phyloP scores from a whole-genome alignment of 2,113 vertebrate genomes.

The Crotalus tigris region DNA sequence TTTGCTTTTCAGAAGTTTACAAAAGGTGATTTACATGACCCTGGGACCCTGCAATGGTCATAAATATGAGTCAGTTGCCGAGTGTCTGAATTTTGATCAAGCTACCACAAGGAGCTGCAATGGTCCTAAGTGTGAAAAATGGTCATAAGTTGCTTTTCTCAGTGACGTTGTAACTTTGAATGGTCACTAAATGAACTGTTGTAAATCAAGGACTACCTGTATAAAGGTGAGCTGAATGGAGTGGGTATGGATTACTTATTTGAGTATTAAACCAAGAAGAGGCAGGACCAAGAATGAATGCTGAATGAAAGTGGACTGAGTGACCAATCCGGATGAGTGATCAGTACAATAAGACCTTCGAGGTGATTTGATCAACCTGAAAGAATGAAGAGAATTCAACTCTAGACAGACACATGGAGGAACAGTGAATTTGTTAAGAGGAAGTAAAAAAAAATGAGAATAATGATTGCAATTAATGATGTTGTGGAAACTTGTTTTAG shows the following conservation, averaged over 20 bases:
- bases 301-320: neutral
- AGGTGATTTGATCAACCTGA: neutral
- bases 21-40: neutral
- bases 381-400: neutral
- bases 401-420: neutral
- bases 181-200: neutral
- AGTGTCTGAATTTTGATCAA: neutral
- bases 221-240: neutral
- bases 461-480: neutral
- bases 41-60: neutral
- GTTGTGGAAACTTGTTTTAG: neutral
- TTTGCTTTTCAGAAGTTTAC: neutral
- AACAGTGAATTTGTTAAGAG: neutral
- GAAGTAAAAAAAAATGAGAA: neutral
- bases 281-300: neutral
- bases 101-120: neutral
- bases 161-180: neutral
- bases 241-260: neutral
- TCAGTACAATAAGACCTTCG: no score
- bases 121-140: neutral
- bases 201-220: neutral
- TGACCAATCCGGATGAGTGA: neutral
- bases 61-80: neutral
- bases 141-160: neutral
- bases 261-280: neutral